Conservation (phyloP, 2,888 invertebrate species). For the Myathropa florea region DNA sequence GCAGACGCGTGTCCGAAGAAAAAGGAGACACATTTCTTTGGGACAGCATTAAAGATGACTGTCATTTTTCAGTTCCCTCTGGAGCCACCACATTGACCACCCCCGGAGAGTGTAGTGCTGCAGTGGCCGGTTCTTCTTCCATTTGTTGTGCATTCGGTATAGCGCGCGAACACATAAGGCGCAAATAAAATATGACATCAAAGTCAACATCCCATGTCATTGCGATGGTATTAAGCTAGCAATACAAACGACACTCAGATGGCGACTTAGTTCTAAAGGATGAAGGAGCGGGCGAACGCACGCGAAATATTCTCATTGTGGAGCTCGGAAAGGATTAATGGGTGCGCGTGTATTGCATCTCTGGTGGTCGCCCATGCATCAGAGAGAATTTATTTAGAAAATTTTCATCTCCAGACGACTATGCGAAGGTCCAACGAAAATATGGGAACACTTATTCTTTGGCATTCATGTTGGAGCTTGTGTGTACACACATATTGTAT, state of each 20-base stretch:
- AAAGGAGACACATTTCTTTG: conserved; percentile 50
- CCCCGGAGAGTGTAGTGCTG: conserved; percentile 61
- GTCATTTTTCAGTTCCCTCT: conserved; percentile 66
- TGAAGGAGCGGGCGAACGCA: conserved; percentile 1
- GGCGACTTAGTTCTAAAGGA: conserved; percentile 1
- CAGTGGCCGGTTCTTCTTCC: conserved; percentile 26
- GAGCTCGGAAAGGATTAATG: conserved; percentile 69
- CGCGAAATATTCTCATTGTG: conserved; percentile 30
- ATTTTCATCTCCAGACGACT: neutral
- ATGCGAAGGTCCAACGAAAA: neutral
- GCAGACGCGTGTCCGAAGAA: conserved; percentile 54
- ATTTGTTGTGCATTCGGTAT: conserved; percentile 2
- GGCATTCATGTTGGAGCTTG: neutral
- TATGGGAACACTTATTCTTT: neutral
- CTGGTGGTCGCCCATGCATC: conserved; percentile 80
- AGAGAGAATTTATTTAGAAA: conserved; percentile 54
- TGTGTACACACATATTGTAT: too few relatives aligned
- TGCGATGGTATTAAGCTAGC: conserved; percentile 69
- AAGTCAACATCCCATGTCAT: conserved; percentile 71
- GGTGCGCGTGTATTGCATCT: conserved; percentile 63
- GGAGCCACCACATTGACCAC: conserved; percentile 69
- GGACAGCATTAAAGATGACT: conserved; percentile 67
- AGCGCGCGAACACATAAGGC: conserved; percentile 33
- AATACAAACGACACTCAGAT: conserved; percentile 37
- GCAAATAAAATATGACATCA: conserved; percentile 72